phyloP scores from a whole-genome alignment of 2,888 invertebrate genomes.

The Melieria crassipennis region DNA sequence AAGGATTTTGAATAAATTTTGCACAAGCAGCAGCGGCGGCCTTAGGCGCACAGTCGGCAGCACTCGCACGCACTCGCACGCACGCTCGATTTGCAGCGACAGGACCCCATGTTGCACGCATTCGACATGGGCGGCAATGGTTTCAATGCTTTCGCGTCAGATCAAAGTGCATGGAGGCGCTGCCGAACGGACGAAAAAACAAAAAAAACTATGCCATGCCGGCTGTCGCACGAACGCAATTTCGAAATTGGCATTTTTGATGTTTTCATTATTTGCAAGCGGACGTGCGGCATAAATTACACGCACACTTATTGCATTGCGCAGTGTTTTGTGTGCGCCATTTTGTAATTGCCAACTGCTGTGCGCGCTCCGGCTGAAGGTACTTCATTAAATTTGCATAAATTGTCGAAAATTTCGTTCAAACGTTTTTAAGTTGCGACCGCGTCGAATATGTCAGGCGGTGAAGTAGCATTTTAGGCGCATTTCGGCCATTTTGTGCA shows the following conservation, averaged over 20 bases:
- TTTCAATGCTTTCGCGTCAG: too few species aligned
- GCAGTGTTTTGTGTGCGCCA: background rate
- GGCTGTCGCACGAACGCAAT: constrained; percentile 12
- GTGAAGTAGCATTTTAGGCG: too few species aligned
- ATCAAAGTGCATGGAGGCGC: too few species aligned
- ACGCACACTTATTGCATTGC: background rate
- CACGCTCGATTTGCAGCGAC: too few species aligned
- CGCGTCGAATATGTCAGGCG: background rate
- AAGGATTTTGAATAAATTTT: constrained; percentile 31
- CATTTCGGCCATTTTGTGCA: too few species aligned
- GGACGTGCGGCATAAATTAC: background rate
- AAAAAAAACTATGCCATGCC: too few species aligned
- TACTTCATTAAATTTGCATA: constrained; percentile 61
- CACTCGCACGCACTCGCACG: too few species aligned
- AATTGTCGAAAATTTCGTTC: constrained; percentile 36
- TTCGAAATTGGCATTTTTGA: constrained; percentile 26
- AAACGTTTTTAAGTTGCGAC: background rate
- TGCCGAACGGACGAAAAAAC: too few species aligned
- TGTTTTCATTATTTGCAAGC: constrained; percentile 31
- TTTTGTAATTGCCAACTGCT: background rate
- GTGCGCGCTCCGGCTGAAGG: constrained; percentile 30
- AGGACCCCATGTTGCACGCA: too few species aligned
- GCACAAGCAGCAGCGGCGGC: too few species aligned
- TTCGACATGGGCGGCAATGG: too few species aligned
- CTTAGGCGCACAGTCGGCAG: too few species aligned